Base-by-base conservation (phyloP, 2,888 invertebrate species). In the Caenorhabditis zanzibari region DNA sequence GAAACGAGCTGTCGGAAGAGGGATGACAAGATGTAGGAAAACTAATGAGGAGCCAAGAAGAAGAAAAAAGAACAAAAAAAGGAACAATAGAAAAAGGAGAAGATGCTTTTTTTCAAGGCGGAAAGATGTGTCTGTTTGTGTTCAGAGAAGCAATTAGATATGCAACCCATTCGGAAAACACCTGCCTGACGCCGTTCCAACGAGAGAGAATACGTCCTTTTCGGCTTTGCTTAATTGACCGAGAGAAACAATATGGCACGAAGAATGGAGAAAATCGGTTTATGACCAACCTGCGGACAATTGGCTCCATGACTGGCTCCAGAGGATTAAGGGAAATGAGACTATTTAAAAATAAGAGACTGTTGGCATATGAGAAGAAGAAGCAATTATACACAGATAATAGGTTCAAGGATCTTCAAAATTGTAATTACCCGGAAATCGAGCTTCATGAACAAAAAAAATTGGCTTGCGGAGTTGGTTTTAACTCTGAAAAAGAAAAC, bases 181-280 rank as follows among this genome's bases (percentile, higher is more conserved):
- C 77, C 77, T 77, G 77, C 54, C 69, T 71, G 69, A 76, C 77
- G 69, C 69, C 69, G 69, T 76, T 68, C 59, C 66, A 66, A 28
- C 58, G 44, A 41, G 32, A 24, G 47, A n/a, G 19, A 77, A 71
- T 77, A 77, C 54, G 59, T 19, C 63, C 63, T 77, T 77, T 77
- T 69, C 77, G 77, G 77, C 77, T 77, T 77, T 77, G 77, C 77
- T 77, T 77, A 77, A 77, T 77, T 77, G 77, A 77, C 69, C 77
- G 77, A 69, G 77, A 77, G 77, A 77, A 77, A 77, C 77, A 77
- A 77, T 77, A 77, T 77, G 77, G 58, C 28, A 47, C 32, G 58
- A 28, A 61, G 44, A 61, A 61, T 32, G 69, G 19, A 52, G 79
- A 52, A 79, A 79, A 79, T 79, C 79, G 79, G 79, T 79, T 79